Evolutionary conservation across 2,888 invertebrate genomes (phyloP), one percentile per base, ranked within the genome.

Genomic region (Crocallis elinguaria): DNA sequence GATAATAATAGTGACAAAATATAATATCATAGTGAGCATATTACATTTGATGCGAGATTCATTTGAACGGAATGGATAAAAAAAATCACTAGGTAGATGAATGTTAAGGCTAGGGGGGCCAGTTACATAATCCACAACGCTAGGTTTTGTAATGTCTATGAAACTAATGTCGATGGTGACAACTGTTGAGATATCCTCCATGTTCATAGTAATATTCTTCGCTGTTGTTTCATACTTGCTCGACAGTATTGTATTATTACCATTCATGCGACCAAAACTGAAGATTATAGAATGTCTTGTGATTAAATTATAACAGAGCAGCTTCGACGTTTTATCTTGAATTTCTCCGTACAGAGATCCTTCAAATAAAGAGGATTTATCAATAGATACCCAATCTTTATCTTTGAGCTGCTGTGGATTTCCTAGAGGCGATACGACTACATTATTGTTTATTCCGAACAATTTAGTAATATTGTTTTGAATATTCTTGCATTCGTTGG

Each of bases 11-110:
- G 66, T 55, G 35, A 67, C 52, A 38, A 45, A 60, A 51, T 38
- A 60, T 36, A 64, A 52, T 62, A 68, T 57, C 59, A 66, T 49
- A 57, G 62, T 64, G 61, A 62, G 49, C 60, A 61, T 44, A 49
- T 64, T 62, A 49, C 45, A 49, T 43, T 51, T 41, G 23, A 37
- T 45, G 50, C 37, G 29, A 58, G 65, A 67, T 48, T 69, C 67
- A 60, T 77, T 88, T 23, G 80, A 79, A 46, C 92, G 79, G 65
- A 94, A 94, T 0, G 96, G 96, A 72, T 95, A 95, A 78, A 96
- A 96, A 76, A 96, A 96, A 77, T 95, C 94, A 62, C 92, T 91
- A 1, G 96, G 95, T 46, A 96, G 86, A 75, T 93, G 91, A 51
- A 95, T 92, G 66, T 94, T 93, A 49, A 95, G 87, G 54, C 93